phyloP scores from a whole-genome alignment of 2,113 vertebrate genomes.

The Brachyhypopomus occidentalis region DNA sequence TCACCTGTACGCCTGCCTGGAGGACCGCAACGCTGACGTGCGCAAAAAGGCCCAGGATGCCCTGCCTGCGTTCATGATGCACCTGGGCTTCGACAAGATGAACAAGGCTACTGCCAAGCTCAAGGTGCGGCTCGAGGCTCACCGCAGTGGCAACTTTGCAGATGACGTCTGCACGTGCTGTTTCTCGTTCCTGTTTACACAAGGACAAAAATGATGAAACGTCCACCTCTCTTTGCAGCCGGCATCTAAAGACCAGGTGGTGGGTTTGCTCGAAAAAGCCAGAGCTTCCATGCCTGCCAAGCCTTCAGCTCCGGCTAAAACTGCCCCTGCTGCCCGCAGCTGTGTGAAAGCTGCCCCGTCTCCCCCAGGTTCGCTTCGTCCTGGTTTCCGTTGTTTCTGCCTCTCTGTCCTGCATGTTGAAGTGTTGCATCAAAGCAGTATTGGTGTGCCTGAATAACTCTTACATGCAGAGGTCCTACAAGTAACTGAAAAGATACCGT shows the following conservation, averaged over 20 bases:
- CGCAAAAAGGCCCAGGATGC: constrained; percentile 96
- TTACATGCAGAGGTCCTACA: no score
- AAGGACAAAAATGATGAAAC: no score
- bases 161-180: background rate
- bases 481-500: no score
- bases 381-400: background rate
- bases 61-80: constrained; percentile 96
- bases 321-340: constrained; percentile 56
- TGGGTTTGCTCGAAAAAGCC: constrained; percentile 92
- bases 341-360: constrained; percentile 79
- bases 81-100: constrained; percentile 96
- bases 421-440: no score
- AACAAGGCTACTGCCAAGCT: constrained; percentile 89
- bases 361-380: constrained; percentile 55
- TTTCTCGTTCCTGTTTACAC: background rate
- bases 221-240: constrained; percentile 70
- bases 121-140: constrained; percentile 76
- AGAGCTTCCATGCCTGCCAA: constrained; percentile 91
- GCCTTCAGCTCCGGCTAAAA: constrained; percentile 77
- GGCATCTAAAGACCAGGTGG: constrained; percentile 92
- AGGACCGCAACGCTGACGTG: constrained; percentile 95
- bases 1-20: constrained; percentile 88
- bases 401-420: background rate
- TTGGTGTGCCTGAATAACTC: no score
- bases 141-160: background rate